Evolutionary conservation across 2,113 vertebrate genomes (phyloP).

Genomic region (Butorides virescens): DNA sequence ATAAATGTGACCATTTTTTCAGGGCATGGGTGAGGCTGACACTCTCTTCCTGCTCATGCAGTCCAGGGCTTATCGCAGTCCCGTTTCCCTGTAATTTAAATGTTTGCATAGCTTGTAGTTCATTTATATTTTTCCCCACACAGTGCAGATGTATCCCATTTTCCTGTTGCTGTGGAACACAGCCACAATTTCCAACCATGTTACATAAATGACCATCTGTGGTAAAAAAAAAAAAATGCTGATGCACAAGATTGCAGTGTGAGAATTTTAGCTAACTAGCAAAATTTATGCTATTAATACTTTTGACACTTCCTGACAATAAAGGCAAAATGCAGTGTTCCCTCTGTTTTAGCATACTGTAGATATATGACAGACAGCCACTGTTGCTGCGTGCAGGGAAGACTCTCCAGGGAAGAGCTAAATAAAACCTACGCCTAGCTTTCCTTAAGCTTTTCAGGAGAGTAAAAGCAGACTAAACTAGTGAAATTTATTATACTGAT

Average conservation of each 20-base stretch:
- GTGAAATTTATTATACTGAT: neutral
- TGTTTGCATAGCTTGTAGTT: constrained; percentile 56
- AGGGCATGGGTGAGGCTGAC: constrained; percentile 56
- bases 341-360: neutral
- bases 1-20: constrained; percentile 66
- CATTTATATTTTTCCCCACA: constrained; percentile 50
- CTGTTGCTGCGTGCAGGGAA: rapidly evolving
- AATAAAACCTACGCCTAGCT: neutral
- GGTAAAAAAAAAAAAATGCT: constrained; percentile 12
- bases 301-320: constrained; percentile 48
- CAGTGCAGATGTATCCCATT: constrained; percentile 70
- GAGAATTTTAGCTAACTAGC: constrained; percentile 39
- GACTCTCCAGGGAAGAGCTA: neutral
- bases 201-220: constrained; percentile 63
- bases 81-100: constrained; percentile 62
- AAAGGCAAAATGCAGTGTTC: neutral
- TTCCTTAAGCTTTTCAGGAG: neutral
- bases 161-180: constrained; percentile 72
- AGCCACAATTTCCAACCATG: constrained; percentile 36
- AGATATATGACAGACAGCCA: neutral
- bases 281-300: constrained; percentile 58
- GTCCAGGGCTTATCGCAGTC: constrained; percentile 49
- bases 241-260: neutral
- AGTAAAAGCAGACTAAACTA: neutral
- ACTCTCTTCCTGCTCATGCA: constrained; percentile 58